Percentiles rank a stretch among this genome's conserved stretches.
Evolutionary conservation across 2,888 invertebrate species (phyloP).

Genomic region (Drosophila buzzatii): DNA sequence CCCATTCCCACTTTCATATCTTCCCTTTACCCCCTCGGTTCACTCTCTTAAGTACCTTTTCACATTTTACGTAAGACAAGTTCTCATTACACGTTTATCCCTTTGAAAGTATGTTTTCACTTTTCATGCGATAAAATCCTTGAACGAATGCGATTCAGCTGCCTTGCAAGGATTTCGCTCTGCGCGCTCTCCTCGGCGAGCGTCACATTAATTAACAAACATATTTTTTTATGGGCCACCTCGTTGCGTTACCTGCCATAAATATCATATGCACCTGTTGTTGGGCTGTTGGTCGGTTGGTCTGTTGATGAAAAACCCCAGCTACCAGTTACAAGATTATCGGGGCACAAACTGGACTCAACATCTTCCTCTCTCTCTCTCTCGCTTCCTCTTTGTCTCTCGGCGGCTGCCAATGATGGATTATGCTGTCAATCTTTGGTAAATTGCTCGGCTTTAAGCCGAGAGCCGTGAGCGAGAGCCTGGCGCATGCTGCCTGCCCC

Average conservation of each 20-base stretch:
- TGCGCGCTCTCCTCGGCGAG: background rate
- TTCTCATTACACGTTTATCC: background rate
- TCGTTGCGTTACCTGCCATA: constrained; percentile 45
- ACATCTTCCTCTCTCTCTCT: background rate
- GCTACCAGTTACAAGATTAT: constrained; percentile 59
- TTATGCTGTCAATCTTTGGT: constrained; percentile 79
- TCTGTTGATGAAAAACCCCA: constrained; percentile 51
- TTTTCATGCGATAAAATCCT: constrained; percentile 8
- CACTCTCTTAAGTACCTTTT: background rate
- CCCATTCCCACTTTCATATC: background rate
- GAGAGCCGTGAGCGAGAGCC: constrained; percentile 25
- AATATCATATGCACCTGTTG: constrained; percentile 69
- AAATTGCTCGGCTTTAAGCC: constrained; percentile 74
- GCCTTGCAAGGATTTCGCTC: constrained; percentile 26
- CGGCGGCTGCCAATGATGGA: constrained; percentile 65
- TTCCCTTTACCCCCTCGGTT: background rate
- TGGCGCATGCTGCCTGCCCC: constrained; percentile 57
- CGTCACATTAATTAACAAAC: constrained; percentile 44
- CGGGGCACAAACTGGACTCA: constrained; percentile 6
- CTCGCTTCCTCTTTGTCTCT: background rate
- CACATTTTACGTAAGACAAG: background rate
- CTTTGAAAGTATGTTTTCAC: constrained; percentile 18
- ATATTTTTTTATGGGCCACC: constrained; percentile 36
- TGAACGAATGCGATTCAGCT: constrained; percentile 10
- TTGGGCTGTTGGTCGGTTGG: constrained; percentile 52